Conservation (phyloP, 2,888 invertebrate species). For the Nomada hirtipes region DNA sequence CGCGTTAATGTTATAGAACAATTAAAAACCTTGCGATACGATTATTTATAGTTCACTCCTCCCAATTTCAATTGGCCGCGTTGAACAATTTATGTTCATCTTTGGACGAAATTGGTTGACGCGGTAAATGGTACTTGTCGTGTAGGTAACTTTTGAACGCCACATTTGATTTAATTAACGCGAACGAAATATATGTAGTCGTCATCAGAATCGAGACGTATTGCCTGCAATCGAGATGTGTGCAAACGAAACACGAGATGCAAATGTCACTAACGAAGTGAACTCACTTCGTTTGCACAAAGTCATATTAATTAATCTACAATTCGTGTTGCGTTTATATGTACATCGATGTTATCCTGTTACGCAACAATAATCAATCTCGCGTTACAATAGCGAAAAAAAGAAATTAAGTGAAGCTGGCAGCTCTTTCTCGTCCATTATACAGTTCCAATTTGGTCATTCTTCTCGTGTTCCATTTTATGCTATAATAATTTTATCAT, state of each 20-base stretch:
- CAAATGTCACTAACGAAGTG: background rate
- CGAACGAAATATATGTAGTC: conserved; percentile 13
- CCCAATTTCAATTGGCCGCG: too few species aligned
- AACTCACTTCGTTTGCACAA: conserved; percentile 3
- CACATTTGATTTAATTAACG: conserved; percentile 12
- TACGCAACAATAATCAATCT: background rate
- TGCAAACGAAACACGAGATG: conserved; percentile 53
- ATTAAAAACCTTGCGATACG: too few species aligned
- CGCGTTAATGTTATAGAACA: too few species aligned
- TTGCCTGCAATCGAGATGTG: conserved; percentile 49
- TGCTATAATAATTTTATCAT: background rate
- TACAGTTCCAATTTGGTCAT: too few species aligned
- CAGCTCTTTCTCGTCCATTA: too few species aligned
- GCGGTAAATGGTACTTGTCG: too few species aligned
- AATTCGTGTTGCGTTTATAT: background rate
- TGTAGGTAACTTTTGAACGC: background rate
- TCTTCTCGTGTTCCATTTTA: too few species aligned
- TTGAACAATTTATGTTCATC: too few species aligned
- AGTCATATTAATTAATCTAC: conserved; percentile 9
- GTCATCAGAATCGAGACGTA: conserved; percentile 47
- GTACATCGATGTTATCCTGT: background rate
- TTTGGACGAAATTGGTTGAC: too few species aligned
- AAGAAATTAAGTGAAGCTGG: too few species aligned
- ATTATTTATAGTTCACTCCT: too few species aligned
- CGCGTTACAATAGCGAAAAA: too few species aligned